Base-by-base conservation (phyloP, 1,140 invertebrate genomes). In the Papilio machaon region DNA sequence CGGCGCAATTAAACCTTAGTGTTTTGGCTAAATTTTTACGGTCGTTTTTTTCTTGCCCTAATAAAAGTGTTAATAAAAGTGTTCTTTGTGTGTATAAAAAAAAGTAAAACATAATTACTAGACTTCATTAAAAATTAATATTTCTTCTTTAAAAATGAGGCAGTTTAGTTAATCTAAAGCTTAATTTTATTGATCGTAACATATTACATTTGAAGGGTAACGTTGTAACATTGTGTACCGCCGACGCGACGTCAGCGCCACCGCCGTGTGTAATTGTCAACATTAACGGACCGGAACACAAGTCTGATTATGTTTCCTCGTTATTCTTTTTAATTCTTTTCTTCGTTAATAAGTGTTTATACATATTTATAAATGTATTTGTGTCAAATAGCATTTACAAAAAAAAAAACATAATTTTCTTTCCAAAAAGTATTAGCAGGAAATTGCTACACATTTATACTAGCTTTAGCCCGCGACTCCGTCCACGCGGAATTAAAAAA, bases 301-400 rank as follows among this genome's bases (percentile, higher is more conserved):
- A 30, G 60, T 11, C 23, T 23, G 5, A 13, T 64, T 30, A 23
- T 64, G 19, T 64, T 64, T 64, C 60, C 60, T 64, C 19, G 19
- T 64, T 64, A 64, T 30, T 64, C 60, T 64, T 64, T 11, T 64
- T n/a, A n/a, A n/a, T n/a, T n/a, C n/a, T n/a, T n/a, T n/a, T n/a
- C n/a, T n/a, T n/a, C n/a, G 9, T 64, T 64, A 30, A 64, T 23
- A 15, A 58, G 52, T 11, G 11, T 30, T 64, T 64, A 11, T 30
- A 23, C n/a, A 49, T 49, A 49, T 49, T 49, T 64, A 64, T 23
- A 64, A 7, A 10, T 60, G 17, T n/a, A 19, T 64, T 64, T 64
- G 17, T 64, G 3, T 30, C 10, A 8, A 58, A n/a, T n/a, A 19
- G 17, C n/a, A 8, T 19, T 4, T n/a, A 1, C n/a, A 58, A 52